Evolutionary conservation across 2,888 invertebrate genomes (phyloP), one percentile per base, ranked within the genome.

Genomic region (Bellardia pandia): DNA sequence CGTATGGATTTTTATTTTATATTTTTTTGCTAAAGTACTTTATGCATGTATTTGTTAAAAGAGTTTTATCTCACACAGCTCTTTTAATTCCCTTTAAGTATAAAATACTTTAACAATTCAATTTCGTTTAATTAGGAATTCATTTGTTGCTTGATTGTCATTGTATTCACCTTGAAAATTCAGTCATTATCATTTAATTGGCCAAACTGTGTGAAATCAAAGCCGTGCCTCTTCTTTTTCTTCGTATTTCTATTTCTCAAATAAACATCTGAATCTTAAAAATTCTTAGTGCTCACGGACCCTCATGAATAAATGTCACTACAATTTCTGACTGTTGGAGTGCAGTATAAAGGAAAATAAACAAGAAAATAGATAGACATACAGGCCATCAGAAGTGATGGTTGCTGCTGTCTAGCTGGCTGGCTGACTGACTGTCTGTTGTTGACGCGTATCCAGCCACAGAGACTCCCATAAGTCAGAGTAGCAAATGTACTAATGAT

Each of bases 381-480:
- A 48, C 58, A 79, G 14, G 5, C 42, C 62, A 51, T n/a, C 71
- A 71, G n/a, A 69, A 75, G 33, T 64, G 51, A 79, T 60, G 42
- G 45, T 58, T 60, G 40, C 16, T 78, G 69, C n/a, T n/a, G n/a
- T n/a, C n/a, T n/a, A n/a, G 45, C 62, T 78, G 72, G 30, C 16
- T 78, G 69, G 45, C 62, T 78, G 74, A 16, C 16, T 78, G 69
- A 23, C 62, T 78, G 74, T 2, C 33, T 45, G 11, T 42, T 16
- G 51, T 33, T 78, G 62, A 37, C 68, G 40, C 51, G 48, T 37
- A 48, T 42, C 40, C 51, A 56, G 60, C 60, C 30, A 71, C 16
- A 42, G 33, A 16, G 78, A 48, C 86, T 79, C 75, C 69, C 75
- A 86, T 79, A 82, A 82, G 75, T 83, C 86, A 72, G 72, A 74